Conservation (phyloP, 2,888 invertebrate species). For the Leucophora obtusa region DNA sequence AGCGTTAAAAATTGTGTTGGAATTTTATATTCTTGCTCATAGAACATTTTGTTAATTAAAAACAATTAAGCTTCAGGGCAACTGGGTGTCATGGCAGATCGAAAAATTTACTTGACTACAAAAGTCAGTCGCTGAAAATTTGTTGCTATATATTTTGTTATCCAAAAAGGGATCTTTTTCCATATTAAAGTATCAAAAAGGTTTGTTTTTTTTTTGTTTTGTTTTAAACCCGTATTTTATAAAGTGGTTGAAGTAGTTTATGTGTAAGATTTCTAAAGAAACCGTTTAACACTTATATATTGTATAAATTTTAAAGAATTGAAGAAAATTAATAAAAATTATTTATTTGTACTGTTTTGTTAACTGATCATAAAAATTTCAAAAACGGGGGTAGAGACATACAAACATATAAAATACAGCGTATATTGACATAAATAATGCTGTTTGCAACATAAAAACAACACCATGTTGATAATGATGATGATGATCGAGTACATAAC, state of each 20-base stretch:
- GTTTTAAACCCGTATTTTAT: neutral
- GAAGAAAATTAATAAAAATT: slow-evolving; percentile 51
- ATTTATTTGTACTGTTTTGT: slow-evolving; percentile 18
- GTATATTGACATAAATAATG: neutral
- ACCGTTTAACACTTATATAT: slow-evolving; percentile 37
- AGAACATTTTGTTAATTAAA: slow-evolving; percentile 63
- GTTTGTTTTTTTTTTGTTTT: slow-evolving; percentile 18
- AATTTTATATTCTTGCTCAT: slow-evolving; percentile 58
- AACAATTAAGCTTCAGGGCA: slow-evolving; percentile 64
- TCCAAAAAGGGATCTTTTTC: slow-evolving; percentile 39
- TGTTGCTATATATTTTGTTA: slow-evolving; percentile 5
- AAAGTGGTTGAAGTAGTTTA: neutral
- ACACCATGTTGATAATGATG: slow-evolving; percentile 9
- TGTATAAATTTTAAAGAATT: slow-evolving; percentile 42
- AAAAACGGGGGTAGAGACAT: slow-evolving; percentile 7
- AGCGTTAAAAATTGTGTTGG: slow-evolving; percentile 58
- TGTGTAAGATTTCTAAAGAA: slow-evolving; percentile 39
- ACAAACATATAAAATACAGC: neutral
- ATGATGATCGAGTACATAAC: slow-evolving; percentile 23
- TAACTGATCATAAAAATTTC: slow-evolving; percentile 40
- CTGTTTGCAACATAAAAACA: neutral
- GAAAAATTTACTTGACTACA: slow-evolving; percentile 20
- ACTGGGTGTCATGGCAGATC: slow-evolving; percentile 68
- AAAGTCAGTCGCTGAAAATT: slow-evolving; percentile 2
- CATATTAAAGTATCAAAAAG: slow-evolving; percentile 26